Percentiles rank a stretch among this genome's conserved stretches.
Evolutionary conservation across 2,113 vertebrate genomes (phyloP).

Genomic region (Reinhardtius hippoglossoides): DNA sequence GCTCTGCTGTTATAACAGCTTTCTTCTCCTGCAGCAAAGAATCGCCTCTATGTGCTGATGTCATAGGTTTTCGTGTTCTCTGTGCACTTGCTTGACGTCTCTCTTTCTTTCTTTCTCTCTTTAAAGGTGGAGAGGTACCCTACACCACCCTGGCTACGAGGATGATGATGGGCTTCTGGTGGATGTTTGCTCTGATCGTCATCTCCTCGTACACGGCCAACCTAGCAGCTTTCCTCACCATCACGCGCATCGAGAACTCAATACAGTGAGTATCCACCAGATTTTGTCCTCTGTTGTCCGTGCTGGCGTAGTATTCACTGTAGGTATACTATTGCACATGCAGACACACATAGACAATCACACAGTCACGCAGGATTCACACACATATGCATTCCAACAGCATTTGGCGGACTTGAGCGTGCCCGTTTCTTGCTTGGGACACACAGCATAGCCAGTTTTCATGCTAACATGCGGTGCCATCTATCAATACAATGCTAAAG

Average conservation of each 20-base stretch:
- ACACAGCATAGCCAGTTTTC: too few relatives aligned
- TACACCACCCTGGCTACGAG: slow-evolving; percentile 96
- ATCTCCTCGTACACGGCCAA: slow-evolving; percentile 99
- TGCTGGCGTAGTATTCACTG: not conserved
- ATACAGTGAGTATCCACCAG: slow-evolving; percentile 91
- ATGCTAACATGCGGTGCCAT: too few relatives aligned
- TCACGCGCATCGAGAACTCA: slow-evolving; percentile 96
- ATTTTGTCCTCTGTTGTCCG: not conserved
- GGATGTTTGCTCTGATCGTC: slow-evolving; percentile 98
- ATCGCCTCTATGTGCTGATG: not conserved
- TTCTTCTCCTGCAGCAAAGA: slow-evolving; percentile 18
- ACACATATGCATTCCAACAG: too few relatives aligned
- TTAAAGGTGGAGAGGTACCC: slow-evolving; percentile 93
- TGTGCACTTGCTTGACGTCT: not conserved
- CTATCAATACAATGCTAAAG: too few relatives aligned
- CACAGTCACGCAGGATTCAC: too few relatives aligned
- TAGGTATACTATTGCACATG: not conserved
- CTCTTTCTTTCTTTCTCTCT: not conserved
- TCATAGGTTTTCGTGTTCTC: not conserved
- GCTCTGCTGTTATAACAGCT: slow-evolving; percentile 7
- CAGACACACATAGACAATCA: not conserved
- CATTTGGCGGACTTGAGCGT: too few relatives aligned
- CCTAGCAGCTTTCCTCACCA: slow-evolving; percentile 98
- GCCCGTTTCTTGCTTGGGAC: too few relatives aligned
- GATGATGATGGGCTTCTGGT: slow-evolving; percentile 99